Base-by-base conservation (phyloP, 2,797 vertebrate species). In the Lacerta agilis region DNA sequence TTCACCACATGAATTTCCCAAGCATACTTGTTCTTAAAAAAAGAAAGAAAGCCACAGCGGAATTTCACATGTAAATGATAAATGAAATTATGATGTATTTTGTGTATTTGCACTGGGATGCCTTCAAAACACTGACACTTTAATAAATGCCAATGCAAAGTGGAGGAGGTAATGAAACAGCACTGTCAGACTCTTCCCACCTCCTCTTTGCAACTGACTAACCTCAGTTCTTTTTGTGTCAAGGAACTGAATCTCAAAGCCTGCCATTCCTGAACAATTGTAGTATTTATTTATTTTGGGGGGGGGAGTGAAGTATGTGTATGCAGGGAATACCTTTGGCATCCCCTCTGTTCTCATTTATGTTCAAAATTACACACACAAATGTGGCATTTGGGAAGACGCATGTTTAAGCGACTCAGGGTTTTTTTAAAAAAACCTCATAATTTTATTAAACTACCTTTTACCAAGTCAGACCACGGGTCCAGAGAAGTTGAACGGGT, bases 121-220 rank as follows among this genome's bases (percentile, higher is more conserved):
- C 88, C 93, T 95, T 96, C 95, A 94, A 92, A 94, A 0, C 0
- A 92, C 58, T 95, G 95, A 95, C 88, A 45, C 96, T 96, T 96
- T 96, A 96, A 96, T 96, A 95, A 96, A 95, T 96, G 93, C 95
- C 95, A 96, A 94, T 71, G 85, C 95, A 94, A 94, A 96, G 89
- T 87, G 79, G 87, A 79, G 88, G 93, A 94, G 93, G 92, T 95
- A 95, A 97, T 94, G 93, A 96, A 96, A 94, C 86, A 71, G 89
- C 90, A 87, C 87, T 91, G 94, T 96, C 95, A 94, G 87, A 87
- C 90, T 83, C 58, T 77, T 87, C 81, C 90, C 86, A 86, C 86
- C 90, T 94, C 91, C 92, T 86, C 86, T 90, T 92, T 85, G 55
- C 87, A 91, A 84, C 87, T 88, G 82, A 88, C 87, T 88, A 88